Base-by-base conservation (phyloP, 2,797 vertebrate species). In the Rhodeus uyekii region DNA sequence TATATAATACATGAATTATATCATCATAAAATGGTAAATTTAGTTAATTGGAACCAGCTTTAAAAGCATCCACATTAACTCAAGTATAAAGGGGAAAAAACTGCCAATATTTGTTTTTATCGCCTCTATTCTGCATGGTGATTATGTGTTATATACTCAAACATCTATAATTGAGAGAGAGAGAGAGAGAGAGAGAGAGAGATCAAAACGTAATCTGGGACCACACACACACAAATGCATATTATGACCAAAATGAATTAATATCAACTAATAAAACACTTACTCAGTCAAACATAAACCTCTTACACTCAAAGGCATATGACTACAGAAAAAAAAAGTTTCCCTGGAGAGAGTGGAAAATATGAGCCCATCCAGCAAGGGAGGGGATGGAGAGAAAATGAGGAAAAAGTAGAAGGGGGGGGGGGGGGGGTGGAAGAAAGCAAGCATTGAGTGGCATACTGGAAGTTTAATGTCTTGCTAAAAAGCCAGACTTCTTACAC, bases 341-440 rank as follows among this genome's bases (percentile, higher is more conserved):
- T 91, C 91, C 87, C 89, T 53, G 81, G 79, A 85, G 91, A 88
- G 87, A 89, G 89, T 89, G 94, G 94, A 94, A 93, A 93, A 91
- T 91, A 89, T 93, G 88, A 93, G 89, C 73, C 85, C 86, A 90
- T 86, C 81, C 87, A 89, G 78, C 74, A 84, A 88, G 84, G 87
- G 88, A 90, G 90, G 86, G 90, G 88, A 90, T 86, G 86, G 90
- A 89, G 48, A 78, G 84, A 87, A 82, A 73, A 48, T 71, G 50
- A 68, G 65, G 73, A 79, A 76, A 65, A 65, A 34, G 14, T 79
- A 63, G 78, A 90, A 86, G 87, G 75, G 84, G 46, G 55, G 78
- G 65, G 61, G 87, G 75, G 84, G 46, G 55, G 78, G 65, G 61
- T 38, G 73, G 44, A 19, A 60, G 24, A 75, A 53, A 76, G 38